phyloP scores from a whole-genome alignment of 2,113 vertebrate species.

The Mirounga angustirostris region DNA sequence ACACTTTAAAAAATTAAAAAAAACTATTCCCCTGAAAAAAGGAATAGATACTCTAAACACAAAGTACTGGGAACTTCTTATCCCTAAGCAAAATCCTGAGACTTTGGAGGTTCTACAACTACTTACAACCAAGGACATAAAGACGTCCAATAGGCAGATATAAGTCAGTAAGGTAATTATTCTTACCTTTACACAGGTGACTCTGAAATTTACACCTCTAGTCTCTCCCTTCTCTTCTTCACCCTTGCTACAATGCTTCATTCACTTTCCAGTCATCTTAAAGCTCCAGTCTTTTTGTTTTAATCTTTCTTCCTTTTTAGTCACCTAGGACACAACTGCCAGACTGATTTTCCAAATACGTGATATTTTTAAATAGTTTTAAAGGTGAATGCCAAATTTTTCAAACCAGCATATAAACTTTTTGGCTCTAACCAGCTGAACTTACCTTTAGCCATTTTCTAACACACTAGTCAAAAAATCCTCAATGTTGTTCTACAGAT shows the following conservation, averaged over 20 bases:
- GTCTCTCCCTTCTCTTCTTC: not conserved
- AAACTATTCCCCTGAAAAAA: slow-evolving; percentile 14
- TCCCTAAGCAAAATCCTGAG: not conserved
- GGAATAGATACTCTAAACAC: not conserved
- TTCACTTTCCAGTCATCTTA: not conserved
- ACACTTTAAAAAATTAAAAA: not conserved
- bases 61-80: not conserved
- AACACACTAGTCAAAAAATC: not conserved
- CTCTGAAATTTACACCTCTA: not conserved
- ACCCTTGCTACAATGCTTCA: not conserved
- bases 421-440: not conserved
- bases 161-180: not conserved
- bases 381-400: slow-evolving; percentile 14
- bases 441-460: not conserved
- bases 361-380: not conserved
- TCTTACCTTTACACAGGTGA: not conserved
- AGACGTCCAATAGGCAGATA: not conserved
- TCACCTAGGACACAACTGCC: not conserved
- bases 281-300: not conserved
- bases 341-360: not conserved
- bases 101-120: not conserved
- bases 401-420: not conserved
- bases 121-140: not conserved
- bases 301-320: not conserved
- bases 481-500: not conserved